These are phyloP conservation scores for Tragulus kanchil DNA, from an alignment of 2,113 vertebrate species.

Conservation along the genomic window DNA sequence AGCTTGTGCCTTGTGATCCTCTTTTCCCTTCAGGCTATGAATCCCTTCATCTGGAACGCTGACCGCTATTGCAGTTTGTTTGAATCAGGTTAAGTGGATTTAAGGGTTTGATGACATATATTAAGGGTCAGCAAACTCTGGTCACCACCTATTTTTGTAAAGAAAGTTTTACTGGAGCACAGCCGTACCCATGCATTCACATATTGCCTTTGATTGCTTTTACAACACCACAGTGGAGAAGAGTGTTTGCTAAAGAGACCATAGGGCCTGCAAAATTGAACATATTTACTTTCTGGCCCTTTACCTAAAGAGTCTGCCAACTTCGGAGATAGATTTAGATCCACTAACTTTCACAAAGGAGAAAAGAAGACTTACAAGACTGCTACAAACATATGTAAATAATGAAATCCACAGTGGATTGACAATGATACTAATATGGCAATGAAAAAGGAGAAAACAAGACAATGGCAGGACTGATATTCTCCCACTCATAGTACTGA, in stretches of 20 bases:
- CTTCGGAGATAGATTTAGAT: neutral
- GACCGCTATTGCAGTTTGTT: neutral
- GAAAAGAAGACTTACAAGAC: neutral
- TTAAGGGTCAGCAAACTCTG: neutral
- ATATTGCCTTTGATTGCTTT: neutral
- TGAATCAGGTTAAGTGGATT: neutral
- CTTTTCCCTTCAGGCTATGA: neutral
- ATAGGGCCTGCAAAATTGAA: constrained; percentile 11
- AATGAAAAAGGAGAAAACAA: neutral
- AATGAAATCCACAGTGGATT: neutral
- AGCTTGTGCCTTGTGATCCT: neutral
- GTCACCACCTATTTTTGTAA: neutral
- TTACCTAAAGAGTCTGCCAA: neutral
- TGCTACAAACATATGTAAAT: neutral
- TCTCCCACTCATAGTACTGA: neutral
- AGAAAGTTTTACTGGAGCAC: neutral
- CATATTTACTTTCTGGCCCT: neutral
- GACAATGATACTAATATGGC: neutral
- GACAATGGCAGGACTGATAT: neutral
- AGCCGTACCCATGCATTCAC: neutral
- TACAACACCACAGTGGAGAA: neutral
- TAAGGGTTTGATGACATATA: neutral
- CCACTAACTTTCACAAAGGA: neutral
- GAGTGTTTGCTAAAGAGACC: neutral
- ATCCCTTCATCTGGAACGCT: neutral